phyloP scores from a whole-genome alignment of 1,140 invertebrate species.

The Meloidogyne exigua region DNA sequence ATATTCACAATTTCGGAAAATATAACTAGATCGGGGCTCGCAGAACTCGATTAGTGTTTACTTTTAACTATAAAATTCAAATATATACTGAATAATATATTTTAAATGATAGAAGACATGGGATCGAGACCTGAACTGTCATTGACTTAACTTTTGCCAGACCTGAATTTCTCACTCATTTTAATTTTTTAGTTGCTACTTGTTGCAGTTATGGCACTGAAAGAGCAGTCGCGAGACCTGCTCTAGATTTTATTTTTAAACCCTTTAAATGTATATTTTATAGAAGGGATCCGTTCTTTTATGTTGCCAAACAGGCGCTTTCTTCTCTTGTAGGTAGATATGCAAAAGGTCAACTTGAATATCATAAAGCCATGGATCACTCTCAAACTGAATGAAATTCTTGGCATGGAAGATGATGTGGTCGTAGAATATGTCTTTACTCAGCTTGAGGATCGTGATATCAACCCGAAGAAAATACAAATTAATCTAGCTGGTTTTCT shows the following conservation, averaged over 20 bases:
- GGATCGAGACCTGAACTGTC: neutral
- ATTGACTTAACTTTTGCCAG: neutral
- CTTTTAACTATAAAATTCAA: too few relatives aligned
- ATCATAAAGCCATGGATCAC: conserved; percentile 98
- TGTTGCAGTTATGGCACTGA: conserved; percentile 11
- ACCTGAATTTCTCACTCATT: neutral
- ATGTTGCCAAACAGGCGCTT: neutral
- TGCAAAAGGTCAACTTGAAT: conserved; percentile 95
- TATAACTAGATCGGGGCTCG: neutral
- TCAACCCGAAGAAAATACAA: conserved; percentile 97
- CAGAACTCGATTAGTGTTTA: neutral
- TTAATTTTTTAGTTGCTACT: conserved; percentile 7
- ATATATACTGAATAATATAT: neutral
- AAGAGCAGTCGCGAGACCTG: neutral
- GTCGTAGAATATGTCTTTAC: conserved; percentile 98
- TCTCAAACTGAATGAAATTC: conserved; percentile 86
- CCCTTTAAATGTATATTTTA: neutral
- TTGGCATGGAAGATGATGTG: conserved; percentile 96
- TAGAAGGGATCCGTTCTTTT: conserved; percentile 1
- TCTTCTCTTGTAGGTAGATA: conserved; percentile 80
- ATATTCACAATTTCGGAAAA: neutral
- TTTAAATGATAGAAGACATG: neutral
- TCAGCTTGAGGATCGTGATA: conserved; percentile 80
- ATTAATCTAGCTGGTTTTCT: conserved; percentile 98
- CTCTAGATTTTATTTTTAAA: neutral